phyloP scores from a whole-genome alignment of 2,113 vertebrate species.

The Pollimyrus isidori region DNA sequence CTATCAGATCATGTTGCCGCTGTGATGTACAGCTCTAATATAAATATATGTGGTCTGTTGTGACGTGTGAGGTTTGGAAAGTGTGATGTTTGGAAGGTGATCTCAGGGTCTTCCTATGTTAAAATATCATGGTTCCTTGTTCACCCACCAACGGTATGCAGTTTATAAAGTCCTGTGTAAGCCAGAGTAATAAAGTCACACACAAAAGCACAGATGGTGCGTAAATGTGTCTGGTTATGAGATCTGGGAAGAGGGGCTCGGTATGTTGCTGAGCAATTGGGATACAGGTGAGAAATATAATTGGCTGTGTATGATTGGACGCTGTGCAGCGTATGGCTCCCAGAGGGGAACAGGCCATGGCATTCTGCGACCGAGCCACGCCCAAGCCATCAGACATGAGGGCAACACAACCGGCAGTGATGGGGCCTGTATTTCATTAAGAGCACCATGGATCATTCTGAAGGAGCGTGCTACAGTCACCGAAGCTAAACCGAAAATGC shows the following conservation, averaged over 20 bases:
- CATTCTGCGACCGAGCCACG: not conserved
- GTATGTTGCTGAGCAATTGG: not conserved
- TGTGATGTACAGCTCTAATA: no score
- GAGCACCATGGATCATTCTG: not conserved
- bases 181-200: not conserved
- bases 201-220: not conserved
- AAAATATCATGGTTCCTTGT: not conserved
- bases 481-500: not conserved
- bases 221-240: not conserved
- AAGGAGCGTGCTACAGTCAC: not conserved
- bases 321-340: not conserved
- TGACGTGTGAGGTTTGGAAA: not conserved
- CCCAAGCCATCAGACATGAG: not conserved
- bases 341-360: not conserved
- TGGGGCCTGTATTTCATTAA: not conserved
- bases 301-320: not conserved
- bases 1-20: not conserved
- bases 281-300: not conserved
- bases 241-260: not conserved
- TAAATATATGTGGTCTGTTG: not conserved
- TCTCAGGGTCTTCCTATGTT: not conserved
- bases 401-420: not conserved
- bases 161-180: not conserved
- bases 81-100: not conserved
- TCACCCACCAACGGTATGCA: not conserved